These are phyloP conservation scores for Odocoileus virginianus DNA, from an alignment of 2,113 vertebrate species.

Conservation along the genomic window DNA sequence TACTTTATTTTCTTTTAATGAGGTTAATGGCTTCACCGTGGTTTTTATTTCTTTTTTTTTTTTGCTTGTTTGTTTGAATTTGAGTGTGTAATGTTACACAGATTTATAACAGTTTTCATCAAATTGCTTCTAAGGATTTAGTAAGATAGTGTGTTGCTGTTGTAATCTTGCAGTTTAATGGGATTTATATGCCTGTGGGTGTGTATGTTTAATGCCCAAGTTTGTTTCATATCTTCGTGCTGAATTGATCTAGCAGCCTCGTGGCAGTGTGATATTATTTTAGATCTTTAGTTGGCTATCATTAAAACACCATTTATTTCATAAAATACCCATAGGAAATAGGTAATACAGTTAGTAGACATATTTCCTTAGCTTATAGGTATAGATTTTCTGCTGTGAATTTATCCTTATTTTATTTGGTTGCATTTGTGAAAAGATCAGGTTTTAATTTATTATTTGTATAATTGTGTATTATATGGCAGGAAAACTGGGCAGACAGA, in stretches of 20 bases:
- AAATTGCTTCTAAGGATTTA: slow-evolving; percentile 14
- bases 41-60: slow-evolving; percentile 9
- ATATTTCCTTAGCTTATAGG: neutral
- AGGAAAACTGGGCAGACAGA: neutral
- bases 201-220: slow-evolving; percentile 39
- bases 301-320: slow-evolving; percentile 45
- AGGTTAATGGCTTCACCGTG: slow-evolving; percentile 29
- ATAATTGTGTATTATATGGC: neutral
- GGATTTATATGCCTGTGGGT: slow-evolving; percentile 44
- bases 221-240: slow-evolving; percentile 35
- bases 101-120: slow-evolving; percentile 43
- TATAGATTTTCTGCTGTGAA: neutral
- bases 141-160: neutral
- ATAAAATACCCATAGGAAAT: slow-evolving; percentile 43
- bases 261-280: slow-evolving; percentile 52
- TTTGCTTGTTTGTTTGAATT: slow-evolving; percentile 35
- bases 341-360: neutral
- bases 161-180: slow-evolving; percentile 33
- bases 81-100: slow-evolving; percentile 10
- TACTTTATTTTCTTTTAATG: slow-evolving; percentile 41
- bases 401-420: neutral
- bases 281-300: slow-evolving; percentile 29
- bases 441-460: neutral
- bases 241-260: slow-evolving; percentile 34
- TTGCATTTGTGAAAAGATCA: neutral